phyloP scores from a whole-genome alignment of 2,797 vertebrate species.

The Gymnocypris eckloni region DNA sequence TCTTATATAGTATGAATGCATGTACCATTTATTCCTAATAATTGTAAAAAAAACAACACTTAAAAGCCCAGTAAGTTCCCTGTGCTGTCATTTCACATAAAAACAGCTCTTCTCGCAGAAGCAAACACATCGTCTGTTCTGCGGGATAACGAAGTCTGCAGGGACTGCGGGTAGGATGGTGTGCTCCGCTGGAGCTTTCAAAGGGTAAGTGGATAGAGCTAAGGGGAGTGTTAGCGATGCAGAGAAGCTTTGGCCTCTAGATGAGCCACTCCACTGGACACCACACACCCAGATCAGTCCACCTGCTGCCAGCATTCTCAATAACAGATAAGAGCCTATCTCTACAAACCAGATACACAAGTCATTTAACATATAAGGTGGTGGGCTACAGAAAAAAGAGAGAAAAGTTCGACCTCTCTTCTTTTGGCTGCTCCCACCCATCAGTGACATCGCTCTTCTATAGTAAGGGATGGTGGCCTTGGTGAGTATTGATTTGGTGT shows the following conservation, averaged over 20 bases:
- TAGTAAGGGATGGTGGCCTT: conserved; percentile 12
- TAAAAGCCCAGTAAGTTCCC: conserved; percentile 7
- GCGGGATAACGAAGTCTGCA: conserved; percentile 46
- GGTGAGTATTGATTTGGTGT: conserved; percentile 54
- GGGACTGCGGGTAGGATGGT: conserved; percentile 46
- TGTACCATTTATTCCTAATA: conserved; percentile 16
- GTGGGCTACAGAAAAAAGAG: conserved; percentile 41
- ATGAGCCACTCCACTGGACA: conserved; percentile 69
- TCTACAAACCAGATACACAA: conserved; percentile 72
- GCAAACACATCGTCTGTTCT: conserved; percentile 42
- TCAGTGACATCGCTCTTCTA: conserved; percentile 15
- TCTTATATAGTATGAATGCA: not conserved
- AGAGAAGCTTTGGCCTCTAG: conserved; percentile 63
- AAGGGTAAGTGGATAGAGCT: conserved; percentile 55
- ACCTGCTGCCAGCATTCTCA: conserved; percentile 72
- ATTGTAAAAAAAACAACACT: conserved; percentile 13
- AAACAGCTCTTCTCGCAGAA: conserved; percentile 22
- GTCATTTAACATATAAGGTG: conserved; percentile 71
- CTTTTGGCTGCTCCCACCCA: conserved; percentile 24
- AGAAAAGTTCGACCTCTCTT: not conserved
- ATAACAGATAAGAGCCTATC: conserved; percentile 78
- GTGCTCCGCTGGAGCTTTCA: conserved; percentile 51
- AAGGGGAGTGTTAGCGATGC: conserved; percentile 63
- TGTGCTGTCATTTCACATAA: conserved; percentile 23
- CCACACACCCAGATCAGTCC: conserved; percentile 68